Conservation (phyloP, 2,797 vertebrate species). For the Erethizon dorsatum region DNA sequence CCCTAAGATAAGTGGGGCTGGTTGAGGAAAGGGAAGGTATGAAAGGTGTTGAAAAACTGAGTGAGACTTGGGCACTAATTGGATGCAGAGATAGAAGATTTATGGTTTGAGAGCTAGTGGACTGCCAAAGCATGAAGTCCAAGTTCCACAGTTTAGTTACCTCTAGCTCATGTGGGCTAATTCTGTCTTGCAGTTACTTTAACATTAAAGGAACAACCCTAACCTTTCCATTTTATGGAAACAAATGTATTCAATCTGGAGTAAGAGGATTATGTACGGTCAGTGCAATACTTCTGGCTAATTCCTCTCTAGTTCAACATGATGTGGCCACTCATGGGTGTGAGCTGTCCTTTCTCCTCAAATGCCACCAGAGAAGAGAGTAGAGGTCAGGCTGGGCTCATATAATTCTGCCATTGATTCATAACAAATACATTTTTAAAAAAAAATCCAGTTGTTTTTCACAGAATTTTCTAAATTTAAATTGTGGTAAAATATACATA, state of each 20-base stretch:
- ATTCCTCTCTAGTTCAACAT: not conserved
- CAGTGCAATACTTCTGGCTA: not conserved
- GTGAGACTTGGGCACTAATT: constrained; percentile 41
- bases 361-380: not conserved
- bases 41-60: not conserved
- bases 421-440: not conserved
- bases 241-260: not conserved
- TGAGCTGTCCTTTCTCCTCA: not conserved
- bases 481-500: not conserved
- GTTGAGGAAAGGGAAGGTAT: not conserved
- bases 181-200: not conserved
- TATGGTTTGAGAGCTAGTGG: constrained; percentile 23
- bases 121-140: constrained; percentile 19
- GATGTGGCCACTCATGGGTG: not conserved
- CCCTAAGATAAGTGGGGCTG: not conserved
- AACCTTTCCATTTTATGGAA: not conserved
- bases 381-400: not conserved
- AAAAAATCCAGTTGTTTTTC: not conserved
- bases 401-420: not conserved
- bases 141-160: constrained; percentile 36
- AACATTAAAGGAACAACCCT: not conserved
- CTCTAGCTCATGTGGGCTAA: not conserved
- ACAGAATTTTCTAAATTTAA: not conserved
- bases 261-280: not conserved
- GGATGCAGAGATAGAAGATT: constrained; percentile 32